phyloP scores from a whole-genome alignment of 2,888 invertebrate species.

The Sthenelais limicola region DNA sequence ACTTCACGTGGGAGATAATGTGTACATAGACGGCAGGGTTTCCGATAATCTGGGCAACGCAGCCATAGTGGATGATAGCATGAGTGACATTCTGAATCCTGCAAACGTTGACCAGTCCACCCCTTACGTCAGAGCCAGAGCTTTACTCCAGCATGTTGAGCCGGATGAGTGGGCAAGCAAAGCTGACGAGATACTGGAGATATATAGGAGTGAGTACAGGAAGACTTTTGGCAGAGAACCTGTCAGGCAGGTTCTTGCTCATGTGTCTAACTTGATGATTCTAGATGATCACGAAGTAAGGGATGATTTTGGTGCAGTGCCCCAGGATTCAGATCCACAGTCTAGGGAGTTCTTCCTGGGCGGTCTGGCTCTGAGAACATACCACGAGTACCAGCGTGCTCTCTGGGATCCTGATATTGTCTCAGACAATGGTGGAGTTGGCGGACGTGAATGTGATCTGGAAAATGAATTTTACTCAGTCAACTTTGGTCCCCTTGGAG shows the following conservation, averaged over 20 bases:
- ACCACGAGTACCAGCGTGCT: slow-evolving; percentile 37
- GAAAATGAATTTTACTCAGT: slow-evolving; percentile 17
- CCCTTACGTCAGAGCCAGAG: slow-evolving; percentile 23
- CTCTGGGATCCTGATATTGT: slow-evolving; percentile 40
- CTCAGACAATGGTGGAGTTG: too few species aligned
- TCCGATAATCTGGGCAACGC: slow-evolving; percentile 20
- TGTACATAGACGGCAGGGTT: slow-evolving; percentile 31
- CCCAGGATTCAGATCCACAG: slow-evolving; percentile 21
- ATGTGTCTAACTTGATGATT: slow-evolving; percentile 38
- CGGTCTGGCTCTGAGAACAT: neutral
- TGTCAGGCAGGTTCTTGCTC: slow-evolving; percentile 1
- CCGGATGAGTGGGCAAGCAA: slow-evolving; percentile 4
- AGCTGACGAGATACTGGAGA: slow-evolving; percentile 4
- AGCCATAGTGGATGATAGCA: neutral
- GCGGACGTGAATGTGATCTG: too few species aligned
- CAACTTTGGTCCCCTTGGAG: slow-evolving; percentile 14
- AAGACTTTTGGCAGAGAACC: neutral
- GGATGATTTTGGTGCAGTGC: slow-evolving; percentile 30
- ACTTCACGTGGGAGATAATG: slow-evolving; percentile 37
- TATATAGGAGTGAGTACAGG: slow-evolving; percentile 13
- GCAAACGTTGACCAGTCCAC: slow-evolving; percentile 8
- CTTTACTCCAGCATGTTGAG: neutral
- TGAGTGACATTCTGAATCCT: slow-evolving; percentile 1
- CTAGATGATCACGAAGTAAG: slow-evolving; percentile 39
- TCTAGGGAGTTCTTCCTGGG: slow-evolving; percentile 30